Evolutionary conservation across 2,797 vertebrate genomes (phyloP).

Genomic region (Alectoris magna): DNA sequence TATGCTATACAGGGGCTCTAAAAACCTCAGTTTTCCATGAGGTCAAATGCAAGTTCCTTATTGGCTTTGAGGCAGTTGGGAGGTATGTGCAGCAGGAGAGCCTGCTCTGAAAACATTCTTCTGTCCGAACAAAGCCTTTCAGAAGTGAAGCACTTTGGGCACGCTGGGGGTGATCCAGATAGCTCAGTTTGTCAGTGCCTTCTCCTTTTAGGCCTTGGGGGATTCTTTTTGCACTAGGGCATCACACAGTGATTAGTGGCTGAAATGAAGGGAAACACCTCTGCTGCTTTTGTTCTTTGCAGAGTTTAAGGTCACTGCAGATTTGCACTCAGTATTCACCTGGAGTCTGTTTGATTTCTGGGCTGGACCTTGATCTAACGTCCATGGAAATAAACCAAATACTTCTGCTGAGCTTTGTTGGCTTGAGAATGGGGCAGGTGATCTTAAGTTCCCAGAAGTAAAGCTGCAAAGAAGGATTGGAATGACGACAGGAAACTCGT

Average conservation of each 20-base stretch:
- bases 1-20: not conserved
- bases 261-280: not conserved
- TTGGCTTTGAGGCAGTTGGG: not conserved
- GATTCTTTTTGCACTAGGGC: not conserved
- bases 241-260: not conserved
- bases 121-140: not conserved
- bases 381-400: not conserved
- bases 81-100: not conserved
- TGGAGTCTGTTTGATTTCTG: constrained; percentile 19
- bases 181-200: not conserved
- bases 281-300: not conserved
- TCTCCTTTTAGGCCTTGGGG: not conserved
- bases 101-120: not conserved
- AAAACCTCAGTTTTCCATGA: not conserved
- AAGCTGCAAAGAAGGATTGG: not conserved
- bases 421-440: not conserved
- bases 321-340: not conserved
- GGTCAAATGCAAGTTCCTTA: accelerated
- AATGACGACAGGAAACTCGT: not conserved
- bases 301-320: not conserved
- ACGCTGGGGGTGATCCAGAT: accelerated
- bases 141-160: not conserved
- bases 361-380: not conserved
- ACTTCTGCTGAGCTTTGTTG: not conserved
- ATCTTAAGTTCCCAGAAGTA: not conserved